Evolutionary conservation across 2,797 vertebrate species (phyloP).

Genomic region (Tadarida brasiliensis): DNA sequence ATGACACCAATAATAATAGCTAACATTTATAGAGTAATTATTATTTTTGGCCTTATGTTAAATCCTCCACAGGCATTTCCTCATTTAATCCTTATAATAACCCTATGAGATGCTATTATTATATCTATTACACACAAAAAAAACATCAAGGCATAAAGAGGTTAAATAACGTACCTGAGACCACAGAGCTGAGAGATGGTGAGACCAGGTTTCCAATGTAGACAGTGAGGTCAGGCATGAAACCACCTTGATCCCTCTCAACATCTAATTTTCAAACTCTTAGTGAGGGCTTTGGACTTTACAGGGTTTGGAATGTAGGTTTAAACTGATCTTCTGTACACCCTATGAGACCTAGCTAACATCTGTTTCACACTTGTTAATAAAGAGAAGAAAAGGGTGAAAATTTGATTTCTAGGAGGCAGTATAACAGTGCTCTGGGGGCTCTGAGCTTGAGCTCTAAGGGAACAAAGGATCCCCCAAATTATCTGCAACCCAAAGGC

Average conservation of each 20-base stretch:
- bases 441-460: background rate
- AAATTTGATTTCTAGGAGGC: conserved; percentile 22
- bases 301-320: background rate
- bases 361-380: conserved; percentile 56
- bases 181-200: background rate
- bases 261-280: background rate
- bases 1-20: background rate
- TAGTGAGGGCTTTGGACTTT: background rate
- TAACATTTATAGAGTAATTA: background rate
- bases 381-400: background rate
- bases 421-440: background rate
- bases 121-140: background rate
- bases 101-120: background rate
- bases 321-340: background rate
- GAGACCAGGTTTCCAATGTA: background rate
- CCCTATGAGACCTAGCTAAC: background rate
- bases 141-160: background rate
- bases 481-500: background rate
- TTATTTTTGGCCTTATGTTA: background rate
- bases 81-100: background rate
- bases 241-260: background rate
- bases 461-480: background rate
- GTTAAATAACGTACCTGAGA: background rate
- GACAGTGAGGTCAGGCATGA: background rate
- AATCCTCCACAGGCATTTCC: background rate